phyloP scores from a whole-genome alignment of 2,888 invertebrate species.

The Thysanoteuthis rhombus region DNA sequence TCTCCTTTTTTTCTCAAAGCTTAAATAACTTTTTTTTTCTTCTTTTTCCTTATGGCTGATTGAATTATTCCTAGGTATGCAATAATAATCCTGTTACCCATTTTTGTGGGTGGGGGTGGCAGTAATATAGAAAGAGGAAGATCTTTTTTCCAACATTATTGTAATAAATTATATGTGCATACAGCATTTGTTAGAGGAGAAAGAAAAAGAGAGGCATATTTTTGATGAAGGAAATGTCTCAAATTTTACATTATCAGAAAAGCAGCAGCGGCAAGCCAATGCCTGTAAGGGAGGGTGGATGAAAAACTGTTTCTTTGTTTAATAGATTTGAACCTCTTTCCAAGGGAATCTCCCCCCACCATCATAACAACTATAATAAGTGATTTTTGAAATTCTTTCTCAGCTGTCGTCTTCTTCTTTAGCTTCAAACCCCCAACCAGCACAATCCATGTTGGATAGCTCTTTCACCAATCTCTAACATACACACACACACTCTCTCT shows the following conservation, averaged over 20 bases:
- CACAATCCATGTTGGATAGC: not conserved
- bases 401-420: not conserved
- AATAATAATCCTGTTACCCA: constrained; percentile 12
- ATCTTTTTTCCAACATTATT: not conserved
- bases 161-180: not conserved
- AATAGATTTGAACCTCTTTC: constrained; percentile 12
- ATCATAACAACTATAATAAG: not conserved
- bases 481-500: not conserved
- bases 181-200: too few species aligned
- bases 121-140: not conserved
- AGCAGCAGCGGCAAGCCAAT: not conserved
- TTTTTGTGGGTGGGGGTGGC: not conserved
- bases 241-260: constrained; percentile 12
- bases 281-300: not conserved
- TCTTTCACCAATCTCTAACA: not conserved
- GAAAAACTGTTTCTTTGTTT: not conserved
- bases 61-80: not conserved
- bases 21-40: not conserved
- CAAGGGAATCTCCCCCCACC: constrained; percentile 12
- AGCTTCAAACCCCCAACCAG: not conserved
- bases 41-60: not conserved
- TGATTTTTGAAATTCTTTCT: constrained; percentile 12
- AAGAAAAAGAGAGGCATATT: not conserved
- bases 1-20: not conserved
- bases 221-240: not conserved